Evolutionary conservation across 1,140 invertebrate species (phyloP).

Genomic region (Hesperophylax magnus): DNA sequence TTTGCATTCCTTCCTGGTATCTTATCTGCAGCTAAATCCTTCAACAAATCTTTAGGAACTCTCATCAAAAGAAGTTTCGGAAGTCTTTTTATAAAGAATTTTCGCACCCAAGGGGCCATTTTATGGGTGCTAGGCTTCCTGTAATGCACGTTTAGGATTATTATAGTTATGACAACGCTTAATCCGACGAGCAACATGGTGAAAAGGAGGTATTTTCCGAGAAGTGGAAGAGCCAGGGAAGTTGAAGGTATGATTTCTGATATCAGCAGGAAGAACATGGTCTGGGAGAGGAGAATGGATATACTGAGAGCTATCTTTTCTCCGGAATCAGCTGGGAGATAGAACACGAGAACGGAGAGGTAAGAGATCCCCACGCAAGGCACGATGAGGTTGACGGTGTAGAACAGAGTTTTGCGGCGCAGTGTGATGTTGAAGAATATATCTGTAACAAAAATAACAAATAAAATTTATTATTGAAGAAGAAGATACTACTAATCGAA

Average conservation of each 20-base stretch:
- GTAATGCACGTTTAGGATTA: constrained; percentile 99
- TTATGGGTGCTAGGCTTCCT: constrained; percentile 98
- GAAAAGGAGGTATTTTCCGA: constrained; percentile 98
- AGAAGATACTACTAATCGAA: too few relatives aligned
- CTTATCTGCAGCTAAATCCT: constrained; percentile 85
- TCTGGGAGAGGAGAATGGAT: constrained; percentile 97
- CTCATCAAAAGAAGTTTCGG: constrained; percentile 90
- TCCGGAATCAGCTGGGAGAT: constrained; percentile 97
- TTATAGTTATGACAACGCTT: constrained; percentile 97
- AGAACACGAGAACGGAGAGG: constrained; percentile 94
- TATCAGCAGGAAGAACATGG: constrained; percentile 99
- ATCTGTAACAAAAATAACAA: constrained; percentile 74
- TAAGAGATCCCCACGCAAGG: constrained; percentile 95
- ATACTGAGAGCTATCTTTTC: constrained; percentile 99
- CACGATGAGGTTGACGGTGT: constrained; percentile 96
- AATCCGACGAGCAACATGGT: constrained; percentile 98
- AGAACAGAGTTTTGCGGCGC: constrained; percentile 94
- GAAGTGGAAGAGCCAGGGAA: constrained; percentile 93
- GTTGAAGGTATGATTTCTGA: constrained; percentile 99
- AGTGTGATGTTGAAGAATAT: constrained; percentile 99
- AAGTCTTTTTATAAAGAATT: constrained; percentile 88
- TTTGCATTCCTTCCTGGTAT: constrained; percentile 73
- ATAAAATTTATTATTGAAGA: neutral
- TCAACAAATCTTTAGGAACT: constrained; percentile 84
- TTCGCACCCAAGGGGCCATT: constrained; percentile 93